Evolutionary conservation across 2,888 invertebrate species (phyloP).

Genomic region (Trypoxylon attenuatum): DNA sequence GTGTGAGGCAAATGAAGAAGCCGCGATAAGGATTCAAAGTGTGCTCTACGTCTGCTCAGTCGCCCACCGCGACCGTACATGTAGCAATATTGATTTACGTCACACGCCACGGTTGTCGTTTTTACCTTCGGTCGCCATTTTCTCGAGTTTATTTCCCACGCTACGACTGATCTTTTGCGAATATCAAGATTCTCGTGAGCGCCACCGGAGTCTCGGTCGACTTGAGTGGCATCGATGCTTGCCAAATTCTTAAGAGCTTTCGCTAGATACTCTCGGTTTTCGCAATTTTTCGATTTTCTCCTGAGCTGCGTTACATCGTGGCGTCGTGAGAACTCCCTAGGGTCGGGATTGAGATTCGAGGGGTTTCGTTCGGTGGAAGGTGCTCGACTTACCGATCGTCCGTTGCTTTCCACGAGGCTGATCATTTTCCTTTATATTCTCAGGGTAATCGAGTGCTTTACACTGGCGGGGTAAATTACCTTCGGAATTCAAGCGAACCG

Average conservation of each 20-base stretch:
- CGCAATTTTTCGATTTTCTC: too few relatives aligned
- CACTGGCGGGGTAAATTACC: slow-evolving; percentile 12
- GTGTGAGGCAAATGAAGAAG: not conserved
- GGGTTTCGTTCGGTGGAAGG: too few relatives aligned
- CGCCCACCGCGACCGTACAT: not conserved
- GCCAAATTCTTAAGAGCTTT: too few relatives aligned
- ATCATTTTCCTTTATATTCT: slow-evolving; percentile 4
- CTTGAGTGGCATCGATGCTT: too few relatives aligned
- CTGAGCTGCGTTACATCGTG: too few relatives aligned
- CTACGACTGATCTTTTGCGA: too few relatives aligned
- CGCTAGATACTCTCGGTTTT: too few relatives aligned
- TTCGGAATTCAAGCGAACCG: not conserved
- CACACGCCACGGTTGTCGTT: not conserved
- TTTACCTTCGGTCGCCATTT: slow-evolving; percentile 8
- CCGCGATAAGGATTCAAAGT: not conserved
- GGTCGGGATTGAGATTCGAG: too few relatives aligned
- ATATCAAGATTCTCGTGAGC: too few relatives aligned
- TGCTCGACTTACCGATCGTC: slow-evolving; percentile 1
- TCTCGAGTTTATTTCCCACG: not conserved
- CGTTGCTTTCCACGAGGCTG: not conserved
- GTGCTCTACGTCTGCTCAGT: not conserved
- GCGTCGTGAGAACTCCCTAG: too few relatives aligned
- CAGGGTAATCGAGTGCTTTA: slow-evolving; percentile 4
- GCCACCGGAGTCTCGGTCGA: too few relatives aligned
- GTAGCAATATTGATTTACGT: slow-evolving; percentile 8